Percentiles rank a stretch among this genome's conserved stretches.
phyloP scores from a whole-genome alignment of 2,113 vertebrate genomes.

The Pangasianodon gigas region DNA sequence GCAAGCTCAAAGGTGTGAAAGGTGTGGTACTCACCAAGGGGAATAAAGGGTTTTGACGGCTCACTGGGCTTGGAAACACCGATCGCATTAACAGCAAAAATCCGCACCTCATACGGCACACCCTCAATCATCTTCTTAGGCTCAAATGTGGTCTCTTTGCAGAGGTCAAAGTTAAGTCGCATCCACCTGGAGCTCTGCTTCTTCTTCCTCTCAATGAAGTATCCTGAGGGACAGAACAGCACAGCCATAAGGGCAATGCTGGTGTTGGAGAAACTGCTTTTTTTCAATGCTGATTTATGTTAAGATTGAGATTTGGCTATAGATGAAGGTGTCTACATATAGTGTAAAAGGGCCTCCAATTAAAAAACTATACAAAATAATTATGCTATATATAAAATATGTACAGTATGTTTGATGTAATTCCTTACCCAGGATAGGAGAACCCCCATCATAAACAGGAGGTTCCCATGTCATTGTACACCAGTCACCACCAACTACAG shows the following conservation, averaged over 20 bases:
- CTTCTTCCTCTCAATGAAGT: conserved; percentile 97
- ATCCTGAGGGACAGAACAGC: conserved; percentile 73
- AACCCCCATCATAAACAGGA: conserved; percentile 88
- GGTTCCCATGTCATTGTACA: conserved; percentile 94
- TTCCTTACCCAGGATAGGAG: conserved; percentile 86
- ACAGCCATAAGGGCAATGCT: background rate
- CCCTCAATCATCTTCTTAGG: conserved; percentile 99
- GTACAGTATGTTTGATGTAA: background rate
- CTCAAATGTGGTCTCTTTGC: conserved; percentile 92
- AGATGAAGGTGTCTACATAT: background rate
- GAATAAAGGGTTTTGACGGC: conserved; percentile 92
- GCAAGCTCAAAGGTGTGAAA: background rate
- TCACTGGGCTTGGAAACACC: conserved; percentile 94
- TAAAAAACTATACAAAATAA: background rate
- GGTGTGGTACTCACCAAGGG: conserved; percentile 82
- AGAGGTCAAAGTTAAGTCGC: conserved; percentile 96
- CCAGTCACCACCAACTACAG: conserved; percentile 93
- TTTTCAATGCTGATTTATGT: no score
- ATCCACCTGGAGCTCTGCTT: conserved; percentile 99
- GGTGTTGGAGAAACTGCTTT: background rate
- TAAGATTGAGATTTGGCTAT: background rate
- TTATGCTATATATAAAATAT: background rate
- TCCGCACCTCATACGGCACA: conserved; percentile 92
- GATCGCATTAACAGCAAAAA: conserved; percentile 93
- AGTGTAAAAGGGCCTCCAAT: background rate